These are phyloP conservation scores for Pheosia gnoma DNA, from an alignment of 2,888 invertebrate species.

Conservation along the genomic window DNA sequence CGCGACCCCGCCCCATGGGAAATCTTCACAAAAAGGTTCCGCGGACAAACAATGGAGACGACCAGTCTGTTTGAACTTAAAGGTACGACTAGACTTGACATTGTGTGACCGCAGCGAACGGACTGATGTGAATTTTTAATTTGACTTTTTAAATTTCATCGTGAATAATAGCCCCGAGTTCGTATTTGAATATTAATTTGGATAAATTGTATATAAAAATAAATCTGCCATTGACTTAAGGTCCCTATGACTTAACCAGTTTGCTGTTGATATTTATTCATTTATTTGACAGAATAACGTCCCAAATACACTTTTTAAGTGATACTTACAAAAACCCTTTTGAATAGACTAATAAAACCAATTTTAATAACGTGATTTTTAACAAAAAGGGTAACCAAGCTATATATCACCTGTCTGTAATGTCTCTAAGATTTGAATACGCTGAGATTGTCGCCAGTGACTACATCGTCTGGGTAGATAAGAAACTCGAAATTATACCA, in stretches of 20 bases:
- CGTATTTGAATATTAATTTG: no score
- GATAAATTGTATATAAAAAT: no score
- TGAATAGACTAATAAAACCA: not conserved
- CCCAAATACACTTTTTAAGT: no score
- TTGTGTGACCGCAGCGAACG: slow-evolving; percentile 11
- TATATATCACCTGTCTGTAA: slow-evolving; percentile 24
- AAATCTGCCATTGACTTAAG: no score
- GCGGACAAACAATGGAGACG: slow-evolving; percentile 66
- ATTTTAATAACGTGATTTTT: not conserved
- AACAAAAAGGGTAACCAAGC: not conserved
- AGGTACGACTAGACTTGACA: slow-evolving; percentile 31
- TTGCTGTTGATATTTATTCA: no score
- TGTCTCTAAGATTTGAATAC: slow-evolving; percentile 37
- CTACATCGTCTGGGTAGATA: slow-evolving; percentile 55
- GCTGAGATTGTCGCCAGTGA: slow-evolving; percentile 36
- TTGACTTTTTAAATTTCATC: not conserved
- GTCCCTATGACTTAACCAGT: no score
- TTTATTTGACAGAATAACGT: no score
- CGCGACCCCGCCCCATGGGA: slow-evolving; percentile 62
- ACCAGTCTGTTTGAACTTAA: slow-evolving; percentile 58
- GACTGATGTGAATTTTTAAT: slow-evolving; percentile 4
- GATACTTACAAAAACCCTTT: no score
- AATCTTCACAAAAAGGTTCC: slow-evolving; percentile 77
- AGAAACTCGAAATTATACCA: slow-evolving; percentile 63
- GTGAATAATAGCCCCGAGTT: no score